Base-by-base conservation (phyloP, 2,888 invertebrate genomes). In the Pharmacophagus antenor region DNA sequence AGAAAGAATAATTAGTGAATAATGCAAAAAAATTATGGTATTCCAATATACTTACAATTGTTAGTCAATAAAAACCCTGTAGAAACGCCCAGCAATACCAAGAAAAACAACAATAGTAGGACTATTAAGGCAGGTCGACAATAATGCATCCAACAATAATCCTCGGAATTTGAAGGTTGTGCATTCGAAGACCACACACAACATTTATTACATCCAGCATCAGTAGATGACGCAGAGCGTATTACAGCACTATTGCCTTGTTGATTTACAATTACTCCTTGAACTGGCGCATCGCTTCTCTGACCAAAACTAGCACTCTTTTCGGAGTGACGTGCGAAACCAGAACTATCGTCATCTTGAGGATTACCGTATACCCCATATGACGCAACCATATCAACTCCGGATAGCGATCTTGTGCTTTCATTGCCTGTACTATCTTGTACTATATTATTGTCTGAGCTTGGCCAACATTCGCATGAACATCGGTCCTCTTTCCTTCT, bases 51-150 rank as follows among this genome's bases (percentile, higher is more conserved):
- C 92, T 92, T 77, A 92, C 92, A 92, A 77, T 92, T 92, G 81
- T 92, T 92, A 72, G 92, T 92, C 75, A 92, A 80, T 78, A 92
- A 82, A 70, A 92, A 89, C 76, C 92, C 92, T 76, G 92, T 92
- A 70, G 92, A 88, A 65, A 92, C 88, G 64, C 92, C 91, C 80
- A 92, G 85, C 73, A 92, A 79, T 65, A 92, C 85, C 74, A 92
- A 79, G 81, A 92, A 91, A 82, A 92, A 88, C 66, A 92, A 79
- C 63, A 92, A 79, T 58, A 92, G 78, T 56, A 92, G 77, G 41
- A 92, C 84, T 69, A 92, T 91, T 46, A 92, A 77, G 12, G 92
- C 90, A 15, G 92, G 92, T 65, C 89, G 85, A 73, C 92, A 92
- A 75, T 92, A 92, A 65, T 91, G 87, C 64, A 88, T 82, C 91